A percentile compares a stretch with the other conserved stretches of the same genome.
Evolutionary conservation across 1,140 invertebrate species (phyloP).

Genomic region (Eriocheir sinensis): DNA sequence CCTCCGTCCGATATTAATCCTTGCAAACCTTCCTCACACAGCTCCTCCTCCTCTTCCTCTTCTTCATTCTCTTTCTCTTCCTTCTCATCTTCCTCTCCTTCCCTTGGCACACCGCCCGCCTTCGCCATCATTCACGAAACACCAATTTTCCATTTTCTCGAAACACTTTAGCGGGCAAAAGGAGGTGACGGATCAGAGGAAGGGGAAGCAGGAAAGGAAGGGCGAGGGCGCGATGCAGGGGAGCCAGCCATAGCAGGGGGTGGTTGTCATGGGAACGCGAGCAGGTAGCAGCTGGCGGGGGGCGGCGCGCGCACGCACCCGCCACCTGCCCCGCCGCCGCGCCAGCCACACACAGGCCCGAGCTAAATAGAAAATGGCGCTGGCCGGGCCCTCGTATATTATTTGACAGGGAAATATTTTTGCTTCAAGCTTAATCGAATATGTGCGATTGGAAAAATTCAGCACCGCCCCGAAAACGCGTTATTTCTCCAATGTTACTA

Average conservation of each 20-base stretch:
- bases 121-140: slow-evolving; percentile 23
- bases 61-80: too few species aligned
- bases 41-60: too few species aligned
- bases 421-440: slow-evolving; percentile 16
- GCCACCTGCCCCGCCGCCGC: background rate
- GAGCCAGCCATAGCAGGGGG: background rate
- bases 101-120: background rate
- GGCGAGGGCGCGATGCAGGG: background rate
- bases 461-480: background rate
- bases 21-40: too few species aligned
- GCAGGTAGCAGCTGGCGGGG: background rate
- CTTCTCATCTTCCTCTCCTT: background rate
- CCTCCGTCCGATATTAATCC: slow-evolving; percentile 3
- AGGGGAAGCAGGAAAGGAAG: background rate
- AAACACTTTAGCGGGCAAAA: slow-evolving; percentile 15
- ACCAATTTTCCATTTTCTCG: slow-evolving; percentile 6
- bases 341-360: background rate
- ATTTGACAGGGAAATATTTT: slow-evolving; percentile 17
- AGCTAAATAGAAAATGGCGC: background rate
- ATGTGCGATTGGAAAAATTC: background rate
- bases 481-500: slow-evolving; percentile 11
- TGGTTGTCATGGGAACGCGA: background rate
- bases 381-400: background rate
- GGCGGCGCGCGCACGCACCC: background rate
- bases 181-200: slow-evolving; percentile 19